A percentile compares a stretch with the other conserved stretches of the same genome.
Conservation (phyloP, 2,797 vertebrate species). For the Danio choprae region DNA sequence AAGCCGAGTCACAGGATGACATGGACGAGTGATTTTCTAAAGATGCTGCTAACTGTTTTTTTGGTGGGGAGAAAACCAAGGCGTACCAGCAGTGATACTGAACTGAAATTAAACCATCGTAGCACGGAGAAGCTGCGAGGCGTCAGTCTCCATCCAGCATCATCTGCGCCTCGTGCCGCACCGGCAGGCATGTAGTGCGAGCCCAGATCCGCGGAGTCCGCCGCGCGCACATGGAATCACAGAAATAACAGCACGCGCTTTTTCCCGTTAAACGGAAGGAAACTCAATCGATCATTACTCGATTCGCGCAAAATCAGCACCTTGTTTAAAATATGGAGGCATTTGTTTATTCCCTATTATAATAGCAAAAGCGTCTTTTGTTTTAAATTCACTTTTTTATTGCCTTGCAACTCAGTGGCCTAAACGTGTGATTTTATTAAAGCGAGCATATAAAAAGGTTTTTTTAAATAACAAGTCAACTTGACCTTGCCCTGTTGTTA, state of each 20-base stretch:
- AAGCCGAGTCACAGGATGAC: constrained; percentile 65
- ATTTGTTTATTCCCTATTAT: neutral
- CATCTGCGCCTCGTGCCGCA: constrained; percentile 66
- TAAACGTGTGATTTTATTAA: too few relatives aligned
- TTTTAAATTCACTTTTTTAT: too few relatives aligned
- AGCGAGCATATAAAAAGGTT: too few relatives aligned
- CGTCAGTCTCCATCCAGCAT: constrained; percentile 61
- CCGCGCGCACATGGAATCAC: constrained; percentile 55
- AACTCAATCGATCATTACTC: constrained; percentile 49
- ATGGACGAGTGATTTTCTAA: constrained; percentile 20
- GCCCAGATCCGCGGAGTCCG: constrained; percentile 62
- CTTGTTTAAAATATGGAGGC: neutral
- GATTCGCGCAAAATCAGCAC: neutral
- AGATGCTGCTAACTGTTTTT: constrained; percentile 14
- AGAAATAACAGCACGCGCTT: constrained; percentile 1
- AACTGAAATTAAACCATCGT: neutral
- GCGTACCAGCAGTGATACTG: neutral
- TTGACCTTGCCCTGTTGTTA: too few relatives aligned
- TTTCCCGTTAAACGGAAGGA: constrained; percentile 30
- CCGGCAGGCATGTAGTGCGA: constrained; percentile 63
- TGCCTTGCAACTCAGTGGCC: neutral
- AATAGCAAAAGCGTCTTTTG: neutral
- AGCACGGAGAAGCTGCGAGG: constrained; percentile 44
- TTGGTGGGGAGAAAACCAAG: neutral
- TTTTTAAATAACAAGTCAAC: too few relatives aligned